Conservation (phyloP, 2,888 invertebrate genomes). For the Eilema caniola region DNA sequence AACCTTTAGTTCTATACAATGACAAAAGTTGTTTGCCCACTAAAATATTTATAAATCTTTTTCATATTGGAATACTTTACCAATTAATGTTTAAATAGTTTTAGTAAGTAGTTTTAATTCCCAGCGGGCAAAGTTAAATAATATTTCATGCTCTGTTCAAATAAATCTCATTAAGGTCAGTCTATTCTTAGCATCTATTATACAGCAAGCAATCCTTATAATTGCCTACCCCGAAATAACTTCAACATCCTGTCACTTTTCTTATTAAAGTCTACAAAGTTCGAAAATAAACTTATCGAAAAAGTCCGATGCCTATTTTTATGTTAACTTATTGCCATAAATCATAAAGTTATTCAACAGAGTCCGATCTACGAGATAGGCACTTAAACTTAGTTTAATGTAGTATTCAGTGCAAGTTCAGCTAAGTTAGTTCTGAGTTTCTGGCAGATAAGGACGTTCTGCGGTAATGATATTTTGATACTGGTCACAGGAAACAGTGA, state of each 20-base stretch:
- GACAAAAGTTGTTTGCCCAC: too few relatives aligned
- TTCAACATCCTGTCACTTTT: slow-evolving; percentile 15
- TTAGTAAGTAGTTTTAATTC: too few relatives aligned
- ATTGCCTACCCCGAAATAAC: slow-evolving; percentile 9
- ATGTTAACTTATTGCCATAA: slow-evolving; percentile 60
- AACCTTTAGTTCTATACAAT: too few relatives aligned
- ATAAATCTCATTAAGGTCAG: slow-evolving; percentile 16
- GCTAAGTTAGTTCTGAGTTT: slow-evolving; percentile 31
- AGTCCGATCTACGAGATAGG: slow-evolving; percentile 58
- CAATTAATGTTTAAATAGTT: too few relatives aligned
- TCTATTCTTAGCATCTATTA: slow-evolving; percentile 3
- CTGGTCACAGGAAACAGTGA: neutral
- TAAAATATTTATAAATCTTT: too few relatives aligned
- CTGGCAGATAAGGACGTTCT: slow-evolving; percentile 38
- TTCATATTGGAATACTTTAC: too few relatives aligned
- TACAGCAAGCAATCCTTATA: slow-evolving; percentile 11
- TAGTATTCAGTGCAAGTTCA: slow-evolving; percentile 60
- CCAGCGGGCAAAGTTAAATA: neutral
- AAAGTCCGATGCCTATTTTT: slow-evolving; percentile 49
- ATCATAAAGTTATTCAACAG: slow-evolving; percentile 65
- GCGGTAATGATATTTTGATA: slow-evolving; percentile 25
- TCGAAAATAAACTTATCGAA: slow-evolving; percentile 45
- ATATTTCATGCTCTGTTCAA: neutral
- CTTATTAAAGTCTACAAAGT: slow-evolving; percentile 30
- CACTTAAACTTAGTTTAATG: slow-evolving; percentile 67